Conservation (phyloP, 2,113 vertebrate genomes). For the Ceyx melanurus region DNA sequence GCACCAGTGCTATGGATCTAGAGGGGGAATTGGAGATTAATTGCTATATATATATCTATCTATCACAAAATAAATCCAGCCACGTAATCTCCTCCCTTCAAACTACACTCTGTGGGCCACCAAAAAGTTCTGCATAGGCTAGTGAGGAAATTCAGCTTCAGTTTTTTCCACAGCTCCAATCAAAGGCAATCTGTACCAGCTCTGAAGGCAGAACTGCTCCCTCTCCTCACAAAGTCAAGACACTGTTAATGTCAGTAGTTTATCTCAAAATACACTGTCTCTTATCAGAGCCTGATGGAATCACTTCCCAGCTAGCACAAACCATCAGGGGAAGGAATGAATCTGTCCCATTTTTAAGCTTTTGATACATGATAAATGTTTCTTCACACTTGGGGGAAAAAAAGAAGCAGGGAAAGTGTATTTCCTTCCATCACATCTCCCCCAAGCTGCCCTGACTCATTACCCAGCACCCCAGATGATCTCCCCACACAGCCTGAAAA, state of each 20-base stretch:
- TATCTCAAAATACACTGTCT: background rate
- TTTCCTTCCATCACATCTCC: background rate
- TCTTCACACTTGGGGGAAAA: background rate
- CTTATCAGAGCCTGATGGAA: conserved; percentile 15
- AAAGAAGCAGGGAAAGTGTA: background rate
- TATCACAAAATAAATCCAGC: background rate
- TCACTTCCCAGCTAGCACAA: background rate
- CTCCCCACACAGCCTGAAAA: background rate
- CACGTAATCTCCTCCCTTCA: background rate
- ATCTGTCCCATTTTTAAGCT: background rate
- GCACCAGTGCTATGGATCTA: background rate
- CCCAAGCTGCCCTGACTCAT: background rate
- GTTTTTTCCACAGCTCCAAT: background rate
- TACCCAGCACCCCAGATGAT: background rate
- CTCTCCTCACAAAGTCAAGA: background rate
- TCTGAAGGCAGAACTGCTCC: background rate
- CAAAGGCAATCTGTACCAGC: background rate
- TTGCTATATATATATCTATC: background rate
- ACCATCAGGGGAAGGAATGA: background rate
- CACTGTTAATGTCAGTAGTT: background rate
- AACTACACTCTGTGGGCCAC: background rate
- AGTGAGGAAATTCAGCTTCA: background rate
- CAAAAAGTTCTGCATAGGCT: background rate
- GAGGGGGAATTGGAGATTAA: background rate
- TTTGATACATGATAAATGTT: conserved; percentile 7